phyloP scores from a whole-genome alignment of 2,888 invertebrate genomes.

The Choristoneura rosaceana region DNA sequence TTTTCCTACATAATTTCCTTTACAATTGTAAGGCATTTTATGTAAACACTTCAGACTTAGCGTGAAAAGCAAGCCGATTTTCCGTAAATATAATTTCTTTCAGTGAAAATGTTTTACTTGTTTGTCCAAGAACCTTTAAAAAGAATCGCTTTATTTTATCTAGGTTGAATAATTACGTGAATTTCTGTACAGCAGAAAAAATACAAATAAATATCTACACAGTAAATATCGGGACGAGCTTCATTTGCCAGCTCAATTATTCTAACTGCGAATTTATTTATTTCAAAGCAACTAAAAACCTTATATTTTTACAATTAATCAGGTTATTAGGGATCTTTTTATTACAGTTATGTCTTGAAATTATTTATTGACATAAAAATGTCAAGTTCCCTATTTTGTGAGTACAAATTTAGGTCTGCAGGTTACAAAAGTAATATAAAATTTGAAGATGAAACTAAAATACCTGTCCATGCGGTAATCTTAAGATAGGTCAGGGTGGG shows the following conservation, averaged over 20 bases:
- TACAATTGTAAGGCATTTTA: constrained; percentile 18
- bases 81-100: constrained; percentile 12
- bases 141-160: neutral
- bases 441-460: neutral
- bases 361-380: no score
- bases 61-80: constrained; percentile 12
- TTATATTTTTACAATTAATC: no score
- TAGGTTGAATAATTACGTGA: neutral
- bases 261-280: no score
- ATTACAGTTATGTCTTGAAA: no score
- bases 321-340: no score
- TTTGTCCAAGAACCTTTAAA: neutral
- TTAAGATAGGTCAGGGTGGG: constrained; percentile 44
- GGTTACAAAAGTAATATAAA: neutral
- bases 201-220: no score
- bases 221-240: no score
- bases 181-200: neutral
- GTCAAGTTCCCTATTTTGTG: no score
- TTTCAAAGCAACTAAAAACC: no score
- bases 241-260: no score
- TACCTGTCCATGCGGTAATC: constrained; percentile 3
- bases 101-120: constrained; percentile 4
- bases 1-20: constrained; percentile 47
- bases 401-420: no score
- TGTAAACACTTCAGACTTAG: constrained; percentile 9